Evolutionary conservation across 2,113 vertebrate genomes (phyloP).

Genomic region (Rhea americana): DNA sequence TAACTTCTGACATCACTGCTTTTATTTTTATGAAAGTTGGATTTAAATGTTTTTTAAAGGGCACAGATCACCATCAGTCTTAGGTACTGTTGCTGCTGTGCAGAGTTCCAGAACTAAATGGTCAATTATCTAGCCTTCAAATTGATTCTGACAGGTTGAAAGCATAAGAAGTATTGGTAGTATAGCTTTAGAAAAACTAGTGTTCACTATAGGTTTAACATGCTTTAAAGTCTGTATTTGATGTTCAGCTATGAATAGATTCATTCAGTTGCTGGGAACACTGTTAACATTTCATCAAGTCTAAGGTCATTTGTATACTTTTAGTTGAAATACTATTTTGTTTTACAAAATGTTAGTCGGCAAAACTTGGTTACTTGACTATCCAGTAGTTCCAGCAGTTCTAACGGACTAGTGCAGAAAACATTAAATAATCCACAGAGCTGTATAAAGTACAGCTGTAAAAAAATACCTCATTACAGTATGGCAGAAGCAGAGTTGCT

Average conservation of each 20-base stretch:
- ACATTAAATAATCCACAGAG: background rate
- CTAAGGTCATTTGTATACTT: background rate
- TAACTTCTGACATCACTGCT: fast-evolving
- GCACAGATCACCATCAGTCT: background rate
- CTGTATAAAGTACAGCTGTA: background rate
- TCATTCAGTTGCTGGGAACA: background rate
- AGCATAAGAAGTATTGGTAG: background rate
- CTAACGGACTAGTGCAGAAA: background rate
- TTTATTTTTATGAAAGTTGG: background rate
- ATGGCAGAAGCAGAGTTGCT: background rate
- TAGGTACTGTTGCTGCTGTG: background rate
- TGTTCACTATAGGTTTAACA: background rate
- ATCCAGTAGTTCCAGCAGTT: background rate
- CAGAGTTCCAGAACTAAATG: background rate
- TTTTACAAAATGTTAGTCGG: background rate
- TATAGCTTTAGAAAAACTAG: background rate
- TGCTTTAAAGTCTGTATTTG: background rate
- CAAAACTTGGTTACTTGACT: background rate
- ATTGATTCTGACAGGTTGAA: background rate
- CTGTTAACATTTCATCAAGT: slow-evolving; percentile 11
- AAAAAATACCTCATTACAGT: background rate
- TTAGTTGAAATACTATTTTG: background rate
- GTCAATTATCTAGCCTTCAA: background rate
- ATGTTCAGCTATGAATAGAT: background rate
- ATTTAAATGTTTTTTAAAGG: background rate